These are phyloP conservation scores for Cyclopterus lumpus DNA, from an alignment of 2,797 vertebrate genomes.

Conservation along the genomic window DNA sequence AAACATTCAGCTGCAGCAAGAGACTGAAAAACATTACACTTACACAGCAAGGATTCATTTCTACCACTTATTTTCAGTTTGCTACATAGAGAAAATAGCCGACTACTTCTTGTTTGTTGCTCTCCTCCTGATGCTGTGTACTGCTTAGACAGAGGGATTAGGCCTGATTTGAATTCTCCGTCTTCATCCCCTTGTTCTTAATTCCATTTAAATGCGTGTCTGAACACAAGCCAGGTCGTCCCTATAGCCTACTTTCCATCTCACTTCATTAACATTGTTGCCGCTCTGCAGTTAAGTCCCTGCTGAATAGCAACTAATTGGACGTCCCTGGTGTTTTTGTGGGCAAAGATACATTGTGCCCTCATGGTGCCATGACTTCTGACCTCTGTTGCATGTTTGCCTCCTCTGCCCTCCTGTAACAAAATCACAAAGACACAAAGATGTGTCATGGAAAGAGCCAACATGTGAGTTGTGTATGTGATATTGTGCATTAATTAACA, in stretches of 20 bases:
- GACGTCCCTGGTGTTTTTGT: slow-evolving; percentile 36
- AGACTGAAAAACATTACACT: slow-evolving; percentile 9
- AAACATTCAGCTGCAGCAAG: background rate
- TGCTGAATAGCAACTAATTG: slow-evolving; percentile 61
- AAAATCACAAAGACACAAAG: background rate
- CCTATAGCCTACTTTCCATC: slow-evolving; percentile 70
- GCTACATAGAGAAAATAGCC: slow-evolving; percentile 10
- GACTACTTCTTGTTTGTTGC: slow-evolving; percentile 43
- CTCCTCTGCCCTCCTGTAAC: slow-evolving; percentile 1
- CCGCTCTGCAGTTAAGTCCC: slow-evolving; percentile 59
- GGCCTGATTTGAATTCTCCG: slow-evolving; percentile 61
- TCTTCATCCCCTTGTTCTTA: slow-evolving; percentile 76
- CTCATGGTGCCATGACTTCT: slow-evolving; percentile 29
- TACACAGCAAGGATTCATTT: background rate
- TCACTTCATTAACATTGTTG: slow-evolving; percentile 64
- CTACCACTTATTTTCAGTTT: background rate
- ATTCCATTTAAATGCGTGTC: slow-evolving; percentile 74
- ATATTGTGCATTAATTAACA: background rate
- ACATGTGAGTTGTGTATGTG: background rate
- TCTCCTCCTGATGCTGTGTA: slow-evolving; percentile 52
- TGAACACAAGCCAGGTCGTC: slow-evolving; percentile 69
- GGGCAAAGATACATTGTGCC: slow-evolving; percentile 6
- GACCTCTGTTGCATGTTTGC: slow-evolving; percentile 33
- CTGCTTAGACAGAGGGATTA: slow-evolving; percentile 70
- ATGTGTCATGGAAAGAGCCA: background rate